Evolutionary conservation across 2,113 vertebrate genomes (phyloP), one percentile per base, ranked within the genome.

Genomic region (Nyctibius bracteatus): DNA sequence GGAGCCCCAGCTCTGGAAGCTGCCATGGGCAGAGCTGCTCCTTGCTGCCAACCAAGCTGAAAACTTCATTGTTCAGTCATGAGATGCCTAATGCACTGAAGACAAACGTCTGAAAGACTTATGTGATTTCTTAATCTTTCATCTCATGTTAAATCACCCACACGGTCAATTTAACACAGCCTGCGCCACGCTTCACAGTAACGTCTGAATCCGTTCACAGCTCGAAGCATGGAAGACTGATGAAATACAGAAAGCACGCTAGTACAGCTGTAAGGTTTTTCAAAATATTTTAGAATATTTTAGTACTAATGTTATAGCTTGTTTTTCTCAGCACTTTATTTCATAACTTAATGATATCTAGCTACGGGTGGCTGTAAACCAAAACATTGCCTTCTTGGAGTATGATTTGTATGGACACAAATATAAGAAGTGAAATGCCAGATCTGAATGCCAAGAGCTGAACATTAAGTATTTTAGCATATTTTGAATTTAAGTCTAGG

Each of bases 121-220:
- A 2, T 0, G n/a, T 0, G 25, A 46, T 12, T 61, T 18, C 71
- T 55, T 33, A 5, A 82, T 61, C 78, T 51, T 85, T 77, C 94
- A 77, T 3, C 70, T 85, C 18, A 1, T 1, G 0, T 79, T 70
- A 58, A 90, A 84, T 73, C 79, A 78, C n/a, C 72, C 43, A 4
- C 83, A 39, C 0, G 19, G 89, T 28, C 44, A 37, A 52, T 15
- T 59, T 61, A 75, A 6, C 4, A 3, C 28, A 12, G 85, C 47
- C 84, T 10, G 62, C 0, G 2, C 84, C 81, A 15, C 3, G 14
- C 43, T 58, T 25, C 43, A 7, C 9, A 14, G 62, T 9, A 14
- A 25, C 0, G 14, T 2, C 49, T 25, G 65, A 59, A 22, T 7
- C 57, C 4, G 0, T 52, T 46, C 9, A 1, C 43, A 20, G 58